A percentile compares a stretch with the other conserved stretches of the same genome.
phyloP scores from a whole-genome alignment of 2,888 invertebrate species.

The Athalia rosae region DNA sequence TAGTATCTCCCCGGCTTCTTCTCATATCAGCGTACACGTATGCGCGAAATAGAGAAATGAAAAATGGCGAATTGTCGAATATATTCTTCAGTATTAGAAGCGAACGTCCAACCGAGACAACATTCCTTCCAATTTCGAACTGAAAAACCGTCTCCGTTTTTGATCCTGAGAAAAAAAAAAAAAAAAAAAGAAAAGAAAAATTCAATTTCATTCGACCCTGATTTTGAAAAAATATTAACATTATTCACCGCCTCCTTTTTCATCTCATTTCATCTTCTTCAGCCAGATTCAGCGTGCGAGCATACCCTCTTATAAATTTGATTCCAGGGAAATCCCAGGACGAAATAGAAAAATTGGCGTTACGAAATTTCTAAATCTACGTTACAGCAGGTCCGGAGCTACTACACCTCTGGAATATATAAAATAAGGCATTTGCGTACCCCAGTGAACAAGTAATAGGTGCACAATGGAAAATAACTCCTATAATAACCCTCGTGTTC shows the following conservation, averaged over 20 bases:
- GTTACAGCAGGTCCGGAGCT: background rate
- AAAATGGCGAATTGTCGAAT: conserved; percentile 26
- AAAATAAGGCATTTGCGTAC: background rate
- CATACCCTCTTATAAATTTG: too few species aligned
- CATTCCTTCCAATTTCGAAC: background rate
- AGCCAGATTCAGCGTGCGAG: too few species aligned
- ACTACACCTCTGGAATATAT: background rate
- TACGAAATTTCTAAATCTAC: background rate
- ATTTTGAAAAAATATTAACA: too few species aligned
- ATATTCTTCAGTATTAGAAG: conserved; percentile 16
- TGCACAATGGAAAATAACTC: conserved; percentile 40
- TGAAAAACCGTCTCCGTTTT: background rate
- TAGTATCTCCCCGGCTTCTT: conserved; percentile 19
- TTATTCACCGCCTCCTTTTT: too few species aligned
- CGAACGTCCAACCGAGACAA: background rate
- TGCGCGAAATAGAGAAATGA: conserved; percentile 28
- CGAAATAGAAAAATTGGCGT: background rate
- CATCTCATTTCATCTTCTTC: too few species aligned
- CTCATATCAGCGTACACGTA: background rate
- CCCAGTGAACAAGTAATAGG: conserved; percentile 9
- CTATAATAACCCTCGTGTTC: conserved; percentile 20
- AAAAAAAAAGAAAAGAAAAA: too few species aligned
- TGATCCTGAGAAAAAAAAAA: too few species aligned
- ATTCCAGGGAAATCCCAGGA: background rate
- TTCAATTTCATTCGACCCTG: too few species aligned